Percentiles rank a stretch among this genome's conserved stretches.
Conservation (phyloP, 2,888 invertebrate species). For the Tryphoninae sp. region DNA sequence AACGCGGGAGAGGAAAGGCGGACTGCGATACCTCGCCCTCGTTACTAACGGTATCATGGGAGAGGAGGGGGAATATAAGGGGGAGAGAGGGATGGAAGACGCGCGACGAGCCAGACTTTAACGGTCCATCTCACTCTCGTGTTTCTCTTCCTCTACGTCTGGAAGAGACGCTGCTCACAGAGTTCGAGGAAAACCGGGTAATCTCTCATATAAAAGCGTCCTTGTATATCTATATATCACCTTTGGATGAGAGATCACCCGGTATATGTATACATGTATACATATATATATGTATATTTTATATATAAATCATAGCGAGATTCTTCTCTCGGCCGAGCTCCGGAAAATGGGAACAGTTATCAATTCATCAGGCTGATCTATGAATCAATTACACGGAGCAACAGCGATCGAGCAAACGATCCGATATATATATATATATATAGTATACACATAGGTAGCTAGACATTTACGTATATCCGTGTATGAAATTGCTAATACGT, state of each 20-base stretch:
- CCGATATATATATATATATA: constrained; percentile 11
- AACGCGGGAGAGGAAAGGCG: constrained; percentile 39
- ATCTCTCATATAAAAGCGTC: constrained; percentile 16
- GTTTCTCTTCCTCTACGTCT: constrained; percentile 33
- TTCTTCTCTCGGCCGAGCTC: constrained; percentile 3
- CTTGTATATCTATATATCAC: neutral
- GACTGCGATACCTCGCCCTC: constrained; percentile 52
- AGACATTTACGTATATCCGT: neutral
- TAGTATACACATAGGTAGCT: constrained; percentile 10
- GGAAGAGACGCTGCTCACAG: constrained; percentile 40
- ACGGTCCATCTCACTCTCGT: constrained; percentile 58
- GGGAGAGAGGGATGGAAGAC: neutral
- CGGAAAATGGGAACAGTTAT: constrained; percentile 60
- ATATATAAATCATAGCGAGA: neutral
- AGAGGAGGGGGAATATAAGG: constrained; percentile 9
- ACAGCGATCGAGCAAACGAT: constrained; percentile 36
- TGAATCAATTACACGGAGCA: constrained; percentile 53
- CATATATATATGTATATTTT: neutral
- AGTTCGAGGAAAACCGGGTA: constrained; percentile 55
- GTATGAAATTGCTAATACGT: neutral
- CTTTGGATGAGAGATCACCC: neutral
- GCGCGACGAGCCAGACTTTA: constrained; percentile 54
- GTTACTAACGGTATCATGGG: constrained; percentile 60
- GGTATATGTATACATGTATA: neutral
- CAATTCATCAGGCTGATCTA: constrained; percentile 61